Evolutionary conservation across 2,113 vertebrate species (phyloP), one percentile per base, ranked within the genome.

Genomic region (Mobula hypostoma): DNA sequence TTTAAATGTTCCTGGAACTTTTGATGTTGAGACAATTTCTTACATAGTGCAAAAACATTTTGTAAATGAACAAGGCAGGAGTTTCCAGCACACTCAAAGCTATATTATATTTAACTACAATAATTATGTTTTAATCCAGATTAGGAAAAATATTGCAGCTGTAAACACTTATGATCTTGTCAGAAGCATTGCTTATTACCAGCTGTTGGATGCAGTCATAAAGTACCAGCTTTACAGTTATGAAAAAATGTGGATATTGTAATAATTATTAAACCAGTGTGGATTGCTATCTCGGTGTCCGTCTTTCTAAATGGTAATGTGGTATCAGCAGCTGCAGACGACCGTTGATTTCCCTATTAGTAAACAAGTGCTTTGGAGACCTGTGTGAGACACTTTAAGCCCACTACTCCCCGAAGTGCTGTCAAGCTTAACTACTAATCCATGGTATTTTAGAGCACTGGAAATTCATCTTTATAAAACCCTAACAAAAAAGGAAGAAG

Each of bases 401-500:
- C 96, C 96, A 95, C 96, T 96, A 96, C 97, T 98, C 97, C 97
- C 97, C 97, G 97, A 98, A 98, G 97, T 97, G 97, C 97, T 97
- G 97, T 97, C 97, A 97, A 97, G 97, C 97, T 98, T 98, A 98
- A 97, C 97, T 97, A 97, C 97, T 98, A 98, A 98, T 98, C 97
- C 97, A 97, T 96, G 97, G 97, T 97, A 98, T 98, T 98, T 97
- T 97, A 97, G 97, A 98, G 97, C 97, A 97, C 97, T 98, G 97
- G 97, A 98, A 98, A 98, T 97, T 98, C 97, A 97, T 97, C 97
- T 98, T 98, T 98, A 98, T 97, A 97, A 97, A 97, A 97, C 97
- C 97, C 97, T 96, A 97, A 98, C 96, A 97, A 97, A 97, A 97
- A 97, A 96, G 95, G 96, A 97, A 96, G 97, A 96, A 96, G 97